Evolutionary conservation across 2,797 vertebrate genomes (phyloP), one percentile per base, ranked within the genome.

Genomic region (Salarias fasciatus): DNA sequence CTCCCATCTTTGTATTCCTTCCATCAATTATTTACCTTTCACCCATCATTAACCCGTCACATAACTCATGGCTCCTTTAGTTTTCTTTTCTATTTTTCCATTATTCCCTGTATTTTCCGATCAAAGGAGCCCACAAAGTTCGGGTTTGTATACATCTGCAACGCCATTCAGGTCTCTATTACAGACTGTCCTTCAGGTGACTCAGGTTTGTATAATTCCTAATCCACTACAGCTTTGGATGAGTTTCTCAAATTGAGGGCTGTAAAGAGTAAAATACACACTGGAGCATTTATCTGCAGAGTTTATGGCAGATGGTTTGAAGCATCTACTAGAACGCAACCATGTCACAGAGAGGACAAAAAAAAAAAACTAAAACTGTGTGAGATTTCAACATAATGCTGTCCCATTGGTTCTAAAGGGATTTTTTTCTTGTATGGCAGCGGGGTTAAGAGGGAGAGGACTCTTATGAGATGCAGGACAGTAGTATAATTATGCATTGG

Each of bases 121-220:
- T 63, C 58, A 55, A 40, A 31, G 44, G 38, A 51, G 2, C 43
- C 45, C 42, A 64, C 66, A 52, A 49, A 64, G 12, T 63, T 64
- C 8, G 35, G 43, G 36, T 69, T 73, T 57, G 38, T 50, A 63
- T 74, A 50, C 41, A 41, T 63, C 65, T 53, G 10, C 18, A 45
- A 18, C 55, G 44, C 53, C 51, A 4, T 45, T 47, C 29, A 47
- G 33, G 42, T 61, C 51, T 79, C 13, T 56, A 36, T 67, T 71
- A 50, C 49, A 58, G 29, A 15, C 51, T 35, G 59, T 33, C 33
- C 52, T 66, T 66, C 8, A 38, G 51, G 53, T 56, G 53, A 54
- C 48, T 63, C 6, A 51, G 45, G 28, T 65, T 61, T 61, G 15
- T 24, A 11, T 56, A 55, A 57, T 56, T 38, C 40, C 47, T 41